Base-by-base conservation (phyloP, 1,140 invertebrate species). In the Limonius californicus region DNA sequence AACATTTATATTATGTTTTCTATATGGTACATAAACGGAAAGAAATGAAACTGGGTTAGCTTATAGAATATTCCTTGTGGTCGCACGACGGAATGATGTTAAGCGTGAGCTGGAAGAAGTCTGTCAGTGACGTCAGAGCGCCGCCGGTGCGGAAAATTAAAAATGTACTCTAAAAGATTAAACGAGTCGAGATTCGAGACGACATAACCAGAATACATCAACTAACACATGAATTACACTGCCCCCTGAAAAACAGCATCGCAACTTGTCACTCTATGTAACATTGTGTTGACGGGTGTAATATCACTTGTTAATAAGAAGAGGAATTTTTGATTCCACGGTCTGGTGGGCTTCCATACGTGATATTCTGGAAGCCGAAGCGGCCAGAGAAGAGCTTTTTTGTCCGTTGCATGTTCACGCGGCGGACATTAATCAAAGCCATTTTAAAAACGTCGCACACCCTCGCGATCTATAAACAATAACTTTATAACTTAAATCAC, bases 101-200 rank as follows among this genome's bases (percentile, higher is more conserved):
- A n/a, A n/a, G n/a, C n/a, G n/a, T n/a, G n/a, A n/a, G n/a, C n/a
- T n/a, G n/a, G n/a, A n/a, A 20, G 45, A 16, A 27, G 23, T 9
- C 23, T 39, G n/a, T 39, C 23, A 39, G 39, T 57, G n/a, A 39
- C 35, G n/a, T 62, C 60, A 57, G 27, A 30, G 59, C 35, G 53
- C 54, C 59, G 43, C 27, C 61, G 53, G 54, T 53, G 61, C 61
- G 61, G 60, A 66, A 66, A 66, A 66, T 66, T 62, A 66, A 66
- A 66, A 66, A 63, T 56, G 23, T 57, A 56, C 61, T 50, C 56
- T 59, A 56, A 63, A 60, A 63, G 64, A 66, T 66, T 66, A 66
- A 66, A 63, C 55, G 30, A 65, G 59, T 61, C 63, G 57, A 61
- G 62, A 55, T 19, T 30, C 35, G 39, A 59, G 58, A 64, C 62